Base-by-base conservation (phyloP, 2,888 invertebrate species). In the Andricus quercusramuli region DNA sequence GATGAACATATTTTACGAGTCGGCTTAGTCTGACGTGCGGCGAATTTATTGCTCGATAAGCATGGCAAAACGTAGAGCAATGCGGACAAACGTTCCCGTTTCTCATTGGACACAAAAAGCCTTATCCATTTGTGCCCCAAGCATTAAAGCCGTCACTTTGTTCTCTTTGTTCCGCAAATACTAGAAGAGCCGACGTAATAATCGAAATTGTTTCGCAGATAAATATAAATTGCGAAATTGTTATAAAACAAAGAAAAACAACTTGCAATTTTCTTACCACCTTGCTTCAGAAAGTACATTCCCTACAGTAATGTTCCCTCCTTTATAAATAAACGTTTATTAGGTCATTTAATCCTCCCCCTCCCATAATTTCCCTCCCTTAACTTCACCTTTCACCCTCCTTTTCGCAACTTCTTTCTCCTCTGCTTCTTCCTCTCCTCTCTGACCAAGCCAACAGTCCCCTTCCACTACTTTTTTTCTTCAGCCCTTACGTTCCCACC, bases 41-140 rank as follows among this genome's bases (percentile, higher is more conserved):
- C 13, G 70, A 74, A 74, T 74, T 74, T 56, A 74, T 74, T 74
- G 70, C 56, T 56, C 70, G 70, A 74, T 74, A 74, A 74, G 70
- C 70, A 74, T 56, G 29, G 70, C 29, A 56, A 74, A 74, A 51
- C 70, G 51, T 74, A 74, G 47, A 56, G 51, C 70, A 56, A 17
- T 56, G 32, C 51, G 70, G 56, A 74, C 70, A 74, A 74, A 51
- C 32, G 51, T 29, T 51, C 11, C 70, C 70, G 51, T 74, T 51
- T 20, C 56, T 74, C 70, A 74, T 56, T 74, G 29, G 32, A 11
- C 70, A 32, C 51, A 74, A 74, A 68, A 47, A 74, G 56, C 70
- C 70, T 74, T 74, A 74, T 74, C 32, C 70, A 56, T 56, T 74
- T 74, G 51, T 74, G 51, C 70, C n/a, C 29, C n/a, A n/a, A n/a